Base-by-base conservation (phyloP, 2,888 invertebrate genomes). In the Arrhopalites spinosus region DNA sequence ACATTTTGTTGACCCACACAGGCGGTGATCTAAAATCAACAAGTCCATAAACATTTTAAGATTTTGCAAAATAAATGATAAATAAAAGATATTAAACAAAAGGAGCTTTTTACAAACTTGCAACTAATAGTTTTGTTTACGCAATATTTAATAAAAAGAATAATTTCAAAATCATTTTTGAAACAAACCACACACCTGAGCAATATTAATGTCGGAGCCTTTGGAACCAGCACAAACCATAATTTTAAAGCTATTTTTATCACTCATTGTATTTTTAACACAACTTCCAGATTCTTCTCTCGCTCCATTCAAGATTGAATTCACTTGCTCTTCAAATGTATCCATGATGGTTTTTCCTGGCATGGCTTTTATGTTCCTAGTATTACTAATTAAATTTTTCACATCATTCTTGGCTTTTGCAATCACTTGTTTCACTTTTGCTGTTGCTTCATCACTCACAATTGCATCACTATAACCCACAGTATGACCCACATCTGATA, bases 1-100 rank as follows among this genome's bases (percentile, higher is more conserved):
- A 99, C 99, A 90, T 99, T 99, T 87, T 99, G 99, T 87, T 99
- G 99, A 2, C 99, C 99, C 84, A 99, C 99, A 90, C 99, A 99
- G 87, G 99, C 99, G 90, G 99, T 99, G 90, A 99, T 98, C 90
- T 36, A 7, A 36, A 36, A 36, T 3, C 3, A 36, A 36, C 11
- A 36, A n/a, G n/a, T n/a, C 90, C 84, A 2, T 83, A 83, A 73
- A 53, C 47, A 30, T 43, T 25, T 30, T 17, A 23, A 17, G 20
- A 63, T 11, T 25, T 30, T n/a, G 8, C 17, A 20, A n/a, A 47
- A 11, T 64, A 11, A 63, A 29, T 27, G 15, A 53, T 50, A 27
- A 36, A 7, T 23, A 13, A 56, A 36, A 30, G 27, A n/a, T n/a
- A n/a, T n/a, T n/a, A n/a, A n/a, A n/a, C n/a, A n/a, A n/a, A n/a